Evolutionary conservation across 2,888 invertebrate species (phyloP).

Genomic region (Nudaria mundana): DNA sequence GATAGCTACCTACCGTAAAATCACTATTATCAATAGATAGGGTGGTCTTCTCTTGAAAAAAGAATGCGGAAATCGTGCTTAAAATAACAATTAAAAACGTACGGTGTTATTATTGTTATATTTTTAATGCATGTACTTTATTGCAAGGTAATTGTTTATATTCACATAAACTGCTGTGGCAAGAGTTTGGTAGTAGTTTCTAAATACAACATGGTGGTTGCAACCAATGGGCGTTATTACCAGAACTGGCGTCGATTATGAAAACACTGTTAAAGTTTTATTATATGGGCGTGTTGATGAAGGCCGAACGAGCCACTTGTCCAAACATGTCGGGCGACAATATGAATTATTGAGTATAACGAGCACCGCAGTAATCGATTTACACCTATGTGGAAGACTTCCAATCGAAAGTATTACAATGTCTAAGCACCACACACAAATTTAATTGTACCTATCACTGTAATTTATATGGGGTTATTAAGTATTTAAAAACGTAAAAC

Average conservation of each 20-base stretch:
- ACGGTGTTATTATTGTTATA: too few relatives aligned
- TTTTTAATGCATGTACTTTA: slow-evolving; percentile 4
- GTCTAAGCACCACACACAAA: too few relatives aligned
- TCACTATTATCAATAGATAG: too few relatives aligned
- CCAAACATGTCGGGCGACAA: slow-evolving; percentile 67
- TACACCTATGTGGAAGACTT: slow-evolving; percentile 59
- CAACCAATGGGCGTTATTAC: slow-evolving; percentile 50
- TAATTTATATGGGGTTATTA: too few relatives aligned
- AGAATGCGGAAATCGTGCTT: too few relatives aligned
- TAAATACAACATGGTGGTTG: slow-evolving; percentile 54
- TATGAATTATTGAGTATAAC: slow-evolving; percentile 72
- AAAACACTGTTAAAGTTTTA: slow-evolving; percentile 80
- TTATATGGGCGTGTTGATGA: slow-evolving; percentile 73
- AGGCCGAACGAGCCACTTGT: slow-evolving; percentile 73
- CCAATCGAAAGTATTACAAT: slow-evolving; percentile 24
- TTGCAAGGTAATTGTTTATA: too few relatives aligned
- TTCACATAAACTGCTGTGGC: slow-evolving; percentile 22
- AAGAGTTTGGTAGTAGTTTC: slow-evolving; percentile 55
- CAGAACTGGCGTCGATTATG: slow-evolving; percentile 63
- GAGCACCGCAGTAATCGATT: slow-evolving; percentile 71
- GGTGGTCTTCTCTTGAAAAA: too few relatives aligned
- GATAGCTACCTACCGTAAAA: too few relatives aligned
- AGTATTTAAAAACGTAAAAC: too few relatives aligned
- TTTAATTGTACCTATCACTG: too few relatives aligned
- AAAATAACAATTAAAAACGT: too few relatives aligned